Base-by-base conservation (phyloP, 2,797 vertebrate genomes). In the Adelosebastes latens region DNA sequence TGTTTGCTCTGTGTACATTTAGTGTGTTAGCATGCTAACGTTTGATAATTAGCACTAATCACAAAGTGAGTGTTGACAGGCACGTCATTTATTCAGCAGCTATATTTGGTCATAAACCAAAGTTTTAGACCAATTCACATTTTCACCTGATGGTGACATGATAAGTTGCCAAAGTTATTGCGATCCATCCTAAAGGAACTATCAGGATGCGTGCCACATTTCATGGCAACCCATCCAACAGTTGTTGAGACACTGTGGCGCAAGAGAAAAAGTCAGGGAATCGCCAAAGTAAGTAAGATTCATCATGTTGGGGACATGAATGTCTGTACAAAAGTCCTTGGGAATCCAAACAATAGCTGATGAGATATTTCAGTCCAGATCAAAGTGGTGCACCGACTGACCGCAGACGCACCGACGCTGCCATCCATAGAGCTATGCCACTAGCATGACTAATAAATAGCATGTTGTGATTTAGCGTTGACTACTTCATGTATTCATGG, bases 51-150 rank as follows among this genome's bases (percentile, higher is more conserved):
- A 42, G 39, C 39, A 42, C 39, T 42, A 42, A 42, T 42, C 39
- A 1, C 39, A 42, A 42, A 42, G 39, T 42, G 39, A 0, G 39
- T 42, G 39, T 42, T 16, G 39, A 42, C 39, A 0, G 39, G 0
- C 39, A 42, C 1, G 42, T 46, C 42, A 46, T 46, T 46, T 18
- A 58, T 13, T 58, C 12, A 13, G 13, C 55, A 58, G 55, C 24
- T 42, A n/a, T 20, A 27, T 16, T 58, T 1, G 24, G 55, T 27
- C 16, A 8, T 46, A 46, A 46, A 46, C 42, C 42, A 46, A 18
- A 42, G 39, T 42, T 42, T 42, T 42, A 46, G 42, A 46, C 42
- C 42, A 46, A 18, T 46, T 46, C 42, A 46, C 16, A 46, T 46
- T 18, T 46, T 46, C 6, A 46, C 42, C 16, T 46, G 42, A 46